Conservation (phyloP, 2,888 invertebrate genomes). For the Chrysomela aeneicollis region DNA sequence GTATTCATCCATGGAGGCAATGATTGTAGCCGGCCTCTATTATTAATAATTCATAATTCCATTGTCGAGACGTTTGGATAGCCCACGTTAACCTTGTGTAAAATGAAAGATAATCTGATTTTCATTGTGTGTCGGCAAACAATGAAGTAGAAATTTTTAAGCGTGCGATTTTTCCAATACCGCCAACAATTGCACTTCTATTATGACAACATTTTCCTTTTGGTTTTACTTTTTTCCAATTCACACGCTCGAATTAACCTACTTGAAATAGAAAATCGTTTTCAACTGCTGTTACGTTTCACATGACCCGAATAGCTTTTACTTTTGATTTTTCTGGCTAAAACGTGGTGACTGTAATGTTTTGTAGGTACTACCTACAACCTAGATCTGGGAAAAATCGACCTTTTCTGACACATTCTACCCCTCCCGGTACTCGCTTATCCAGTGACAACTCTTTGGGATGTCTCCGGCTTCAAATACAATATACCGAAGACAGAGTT, state of each 20-base stretch:
- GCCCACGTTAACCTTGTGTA: constrained; percentile 36
- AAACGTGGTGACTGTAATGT: too few relatives aligned
- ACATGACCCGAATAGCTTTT: neutral
- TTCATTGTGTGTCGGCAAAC: constrained; percentile 29
- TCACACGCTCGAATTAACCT: neutral
- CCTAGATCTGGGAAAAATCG: constrained; percentile 72
- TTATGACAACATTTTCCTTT: constrained; percentile 18
- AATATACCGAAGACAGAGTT: constrained; percentile 90
- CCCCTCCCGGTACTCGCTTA: constrained; percentile 77
- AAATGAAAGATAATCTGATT: constrained; percentile 34
- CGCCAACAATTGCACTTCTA: constrained; percentile 9
- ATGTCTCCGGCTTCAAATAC: constrained; percentile 83
- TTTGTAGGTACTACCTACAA: constrained; percentile 77
- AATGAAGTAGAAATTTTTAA: constrained; percentile 29
- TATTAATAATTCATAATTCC: constrained; percentile 24
- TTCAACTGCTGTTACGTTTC: neutral
- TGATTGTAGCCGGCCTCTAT: constrained; percentile 10
- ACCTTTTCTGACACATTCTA: constrained; percentile 70
- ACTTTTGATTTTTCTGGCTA: neutral
- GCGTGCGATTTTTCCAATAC: constrained; percentile 24
- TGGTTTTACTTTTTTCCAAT: constrained; percentile 13
- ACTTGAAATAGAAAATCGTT: neutral
- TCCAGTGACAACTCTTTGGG: constrained; percentile 76
- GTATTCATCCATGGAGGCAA: constrained; percentile 19
- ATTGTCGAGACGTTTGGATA: constrained; percentile 24